phyloP scores from a whole-genome alignment of 2,113 vertebrate species.

The Bos taurus region ARS-UCD2.0 NC_037345.1:35548501-35549000 shows the following conservation, averaged over 20 bases:
- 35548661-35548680: neutral
- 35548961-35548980: conserved; percentile 43
- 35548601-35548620: neutral
- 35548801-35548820: neutral
- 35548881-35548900: conserved; percentile 14
- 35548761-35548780: neutral
- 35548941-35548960: conserved; percentile 27
- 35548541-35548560: neutral
- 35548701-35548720: neutral
- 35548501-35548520: neutral
- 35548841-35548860: neutral
- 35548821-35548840: neutral
- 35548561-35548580: neutral
- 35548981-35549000: conserved; percentile 28
- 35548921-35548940: neutral
- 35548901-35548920: neutral
- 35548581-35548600: neutral
- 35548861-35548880: neutral
- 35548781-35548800: neutral
- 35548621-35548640: neutral
- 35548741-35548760: neutral
- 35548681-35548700: neutral
- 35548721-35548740: neutral
- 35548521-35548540: neutral
- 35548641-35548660: neutral